Conservation (phyloP, 2,113 vertebrate species). For the Scolopax mira region DNA sequence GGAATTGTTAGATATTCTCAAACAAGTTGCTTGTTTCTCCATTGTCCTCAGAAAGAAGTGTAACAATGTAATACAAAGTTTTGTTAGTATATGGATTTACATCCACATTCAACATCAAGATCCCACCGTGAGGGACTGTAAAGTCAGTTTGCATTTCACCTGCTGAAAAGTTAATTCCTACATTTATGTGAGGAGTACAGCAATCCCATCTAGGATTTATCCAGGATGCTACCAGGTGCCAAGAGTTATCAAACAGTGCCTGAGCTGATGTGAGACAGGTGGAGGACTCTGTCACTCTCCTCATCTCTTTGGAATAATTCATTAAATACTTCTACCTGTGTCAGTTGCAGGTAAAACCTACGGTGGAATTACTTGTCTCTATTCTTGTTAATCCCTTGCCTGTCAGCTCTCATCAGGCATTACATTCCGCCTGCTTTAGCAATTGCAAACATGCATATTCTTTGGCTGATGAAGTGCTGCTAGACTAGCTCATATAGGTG, state of each 20-base stretch:
- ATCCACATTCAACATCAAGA: background rate
- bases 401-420: constrained; percentile 60
- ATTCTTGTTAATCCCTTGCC: constrained; percentile 52
- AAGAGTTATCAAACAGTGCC: background rate
- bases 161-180: constrained; percentile 27
- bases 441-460: constrained; percentile 38
- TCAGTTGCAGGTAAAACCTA: constrained; percentile 33
- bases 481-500: background rate
- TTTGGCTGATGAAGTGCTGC: background rate
- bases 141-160: constrained; percentile 49
- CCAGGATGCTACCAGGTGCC: background rate
- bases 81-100: background rate
- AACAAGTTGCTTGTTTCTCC: constrained; percentile 6
- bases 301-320: constrained; percentile 17
- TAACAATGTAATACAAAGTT: background rate
- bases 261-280: constrained; percentile 9
- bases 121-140: background rate
- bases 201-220: constrained; percentile 6
- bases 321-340: constrained; percentile 50
- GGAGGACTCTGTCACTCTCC: constrained; percentile 9
- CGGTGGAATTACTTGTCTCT: background rate
- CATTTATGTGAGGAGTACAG: background rate
- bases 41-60: background rate
- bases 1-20: background rate
- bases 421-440: constrained; percentile 24